These are phyloP conservation scores for Heliconius ethilla DNA, from an alignment of 2,888 invertebrate genomes.

Conservation along the genomic window DNA sequence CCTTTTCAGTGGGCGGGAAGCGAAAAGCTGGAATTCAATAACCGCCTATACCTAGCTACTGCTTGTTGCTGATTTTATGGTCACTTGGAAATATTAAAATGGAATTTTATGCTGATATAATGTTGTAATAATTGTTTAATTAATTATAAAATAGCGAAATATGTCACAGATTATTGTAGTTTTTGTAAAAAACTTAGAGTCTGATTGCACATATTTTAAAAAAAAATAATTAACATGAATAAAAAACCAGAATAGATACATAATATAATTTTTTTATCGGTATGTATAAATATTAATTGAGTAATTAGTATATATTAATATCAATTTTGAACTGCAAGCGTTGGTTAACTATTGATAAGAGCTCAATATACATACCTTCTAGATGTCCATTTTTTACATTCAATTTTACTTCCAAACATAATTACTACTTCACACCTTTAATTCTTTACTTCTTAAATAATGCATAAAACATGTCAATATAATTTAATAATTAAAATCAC, in stretches of 20 bases:
- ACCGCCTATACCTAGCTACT: too few relatives aligned
- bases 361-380: constrained; percentile 44
- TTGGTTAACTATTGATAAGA: neutral
- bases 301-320: neutral
- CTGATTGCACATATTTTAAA: too few relatives aligned
- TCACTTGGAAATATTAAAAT: too few relatives aligned
- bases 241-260: neutral
- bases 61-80: too few relatives aligned
- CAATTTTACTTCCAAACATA: constrained; percentile 84
- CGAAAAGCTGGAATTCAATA: too few relatives aligned
- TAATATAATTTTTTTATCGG: neutral
- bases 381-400: constrained; percentile 82
- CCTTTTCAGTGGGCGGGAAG: too few relatives aligned
- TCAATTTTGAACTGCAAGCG: neutral
- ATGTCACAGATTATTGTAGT: neutral
- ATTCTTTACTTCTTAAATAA: neutral
- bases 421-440: constrained; percentile 14
- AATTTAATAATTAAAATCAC: neutral
- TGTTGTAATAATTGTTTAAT: too few relatives aligned
- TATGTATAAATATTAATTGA: neutral
- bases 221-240: too few relatives aligned
- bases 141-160: neutral
- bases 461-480: neutral
- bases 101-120: neutral
- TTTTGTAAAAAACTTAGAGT: neutral